A percentile compares a stretch with the other conserved stretches of the same genome.
Conservation (phyloP, 2,797 vertebrate genomes). For the Paguma larvata region DNA sequence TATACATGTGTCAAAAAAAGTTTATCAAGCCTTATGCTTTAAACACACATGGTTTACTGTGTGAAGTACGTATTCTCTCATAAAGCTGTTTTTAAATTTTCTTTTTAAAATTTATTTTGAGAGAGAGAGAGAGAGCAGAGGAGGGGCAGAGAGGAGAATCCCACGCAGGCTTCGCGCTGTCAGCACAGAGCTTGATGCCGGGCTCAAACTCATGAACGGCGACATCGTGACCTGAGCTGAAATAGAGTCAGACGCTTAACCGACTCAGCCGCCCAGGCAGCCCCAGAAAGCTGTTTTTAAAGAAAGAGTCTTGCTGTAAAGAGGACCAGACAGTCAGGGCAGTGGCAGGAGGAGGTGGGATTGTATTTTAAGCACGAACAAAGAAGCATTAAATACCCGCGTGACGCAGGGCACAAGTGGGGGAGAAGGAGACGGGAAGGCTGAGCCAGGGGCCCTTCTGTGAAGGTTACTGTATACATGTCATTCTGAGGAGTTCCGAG, state of each 20-base stretch:
- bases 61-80: background rate
- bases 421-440: background rate
- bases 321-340: background rate
- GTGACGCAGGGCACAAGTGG: accelerated
- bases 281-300: background rate
- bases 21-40: background rate
- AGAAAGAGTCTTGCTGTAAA: background rate
- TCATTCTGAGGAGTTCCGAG: background rate
- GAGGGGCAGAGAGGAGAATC: too few relatives aligned
- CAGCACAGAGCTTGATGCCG: too few relatives aligned
- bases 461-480: background rate
- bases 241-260: too few relatives aligned
- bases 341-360: background rate
- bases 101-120: too few relatives aligned
- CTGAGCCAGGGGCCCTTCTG: background rate
- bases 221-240: too few relatives aligned
- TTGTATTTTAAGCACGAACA: background rate
- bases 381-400: background rate
- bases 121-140: too few relatives aligned
- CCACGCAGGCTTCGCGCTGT: too few relatives aligned
- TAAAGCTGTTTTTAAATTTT: background rate
- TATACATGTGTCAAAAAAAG: background rate
- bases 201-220: too few relatives aligned
- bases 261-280: too few relatives aligned
- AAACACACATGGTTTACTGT: background rate